These are phyloP conservation scores for Xiphorhynchus erythropygius DNA, from an alignment of 2,797 vertebrate species.

Conservation along the genomic window DNA sequence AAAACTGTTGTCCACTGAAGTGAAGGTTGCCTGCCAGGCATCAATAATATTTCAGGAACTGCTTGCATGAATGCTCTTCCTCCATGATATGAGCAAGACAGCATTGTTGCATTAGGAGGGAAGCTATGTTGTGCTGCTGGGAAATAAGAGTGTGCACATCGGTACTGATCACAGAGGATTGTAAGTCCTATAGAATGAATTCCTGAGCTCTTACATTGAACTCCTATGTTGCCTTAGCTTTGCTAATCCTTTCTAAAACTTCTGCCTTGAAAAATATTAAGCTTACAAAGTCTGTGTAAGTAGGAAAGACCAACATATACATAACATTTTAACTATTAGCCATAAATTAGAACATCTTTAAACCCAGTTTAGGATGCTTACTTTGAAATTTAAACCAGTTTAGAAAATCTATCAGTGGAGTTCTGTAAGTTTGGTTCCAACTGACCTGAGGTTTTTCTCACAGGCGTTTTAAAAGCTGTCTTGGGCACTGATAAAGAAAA, in stretches of 20 bases:
- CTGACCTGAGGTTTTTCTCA: neutral
- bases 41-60: neutral
- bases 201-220: neutral
- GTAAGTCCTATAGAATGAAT: neutral
- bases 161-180: neutral
- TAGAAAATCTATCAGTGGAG: neutral
- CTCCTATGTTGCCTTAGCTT: neutral
- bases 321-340: neutral
- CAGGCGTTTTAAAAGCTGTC: neutral
- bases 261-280: neutral
- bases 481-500: neutral
- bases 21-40: neutral
- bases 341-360: neutral
- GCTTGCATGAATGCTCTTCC: neutral
- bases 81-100: neutral
- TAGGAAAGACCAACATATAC: neutral
- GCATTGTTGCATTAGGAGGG: neutral
- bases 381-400: neutral
- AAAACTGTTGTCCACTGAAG: neutral
- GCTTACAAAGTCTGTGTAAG: neutral
- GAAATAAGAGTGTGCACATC: neutral
- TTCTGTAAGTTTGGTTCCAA: neutral
- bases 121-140: neutral
- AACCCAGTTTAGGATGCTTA: neutral
- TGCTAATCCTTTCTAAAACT: neutral